Evolutionary conservation across 2,888 invertebrate genomes (phyloP).

Genomic region (Gymnoscelis rufifasciata): DNA sequence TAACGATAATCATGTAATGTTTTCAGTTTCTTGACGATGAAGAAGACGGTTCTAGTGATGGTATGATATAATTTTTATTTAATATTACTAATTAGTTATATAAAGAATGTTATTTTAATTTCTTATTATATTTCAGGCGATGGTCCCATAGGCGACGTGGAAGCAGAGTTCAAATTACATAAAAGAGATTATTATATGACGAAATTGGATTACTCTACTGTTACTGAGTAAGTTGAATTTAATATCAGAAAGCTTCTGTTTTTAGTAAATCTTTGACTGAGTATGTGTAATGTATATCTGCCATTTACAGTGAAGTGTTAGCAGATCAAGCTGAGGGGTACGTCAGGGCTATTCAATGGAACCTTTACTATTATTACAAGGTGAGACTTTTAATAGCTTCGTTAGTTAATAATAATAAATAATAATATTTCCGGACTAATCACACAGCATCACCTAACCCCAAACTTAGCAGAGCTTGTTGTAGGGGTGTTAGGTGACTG

Average conservation of each 20-base stretch:
- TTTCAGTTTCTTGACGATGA: constrained; percentile 17
- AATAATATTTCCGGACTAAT: no score
- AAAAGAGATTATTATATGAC: constrained; percentile 95
- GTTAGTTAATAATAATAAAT: no score
- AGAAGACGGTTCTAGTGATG: constrained; percentile 11
- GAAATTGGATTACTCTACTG: constrained; percentile 89
- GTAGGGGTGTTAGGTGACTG: no score
- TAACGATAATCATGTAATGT: not conserved
- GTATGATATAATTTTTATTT: constrained; percentile 1
- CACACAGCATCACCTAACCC: no score
- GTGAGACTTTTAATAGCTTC: constrained; percentile 3
- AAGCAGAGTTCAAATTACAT: constrained; percentile 88
- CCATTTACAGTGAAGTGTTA: constrained; percentile 83
- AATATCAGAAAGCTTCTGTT: no score
- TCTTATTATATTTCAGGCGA: constrained; percentile 60
- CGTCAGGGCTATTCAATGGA: constrained; percentile 97
- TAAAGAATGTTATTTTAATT: not conserved
- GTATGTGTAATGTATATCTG: not conserved
- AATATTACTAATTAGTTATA: not conserved
- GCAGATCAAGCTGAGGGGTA: constrained; percentile 92
- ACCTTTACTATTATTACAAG: constrained; percentile 96
- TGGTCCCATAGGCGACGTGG: constrained; percentile 67
- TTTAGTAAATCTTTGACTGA: no score
- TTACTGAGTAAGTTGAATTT: constrained; percentile 81
- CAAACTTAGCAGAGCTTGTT: no score